Base-by-base conservation (phyloP, 1,140 invertebrate species). In the Heliconius melpomene region DNA sequence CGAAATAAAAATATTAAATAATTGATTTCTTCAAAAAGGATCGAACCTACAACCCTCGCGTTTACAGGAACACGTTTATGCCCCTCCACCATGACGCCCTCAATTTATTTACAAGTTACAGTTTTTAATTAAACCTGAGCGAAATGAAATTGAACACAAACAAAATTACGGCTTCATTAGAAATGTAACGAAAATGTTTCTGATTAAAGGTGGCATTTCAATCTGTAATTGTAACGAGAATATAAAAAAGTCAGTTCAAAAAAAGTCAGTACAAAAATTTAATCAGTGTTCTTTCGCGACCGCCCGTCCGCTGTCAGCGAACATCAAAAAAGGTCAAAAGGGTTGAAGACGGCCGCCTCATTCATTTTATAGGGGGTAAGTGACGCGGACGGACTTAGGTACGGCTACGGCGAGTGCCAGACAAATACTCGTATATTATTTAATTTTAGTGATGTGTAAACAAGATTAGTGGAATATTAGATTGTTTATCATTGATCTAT, bases 271-370 rank as follows among this genome's bases (percentile, higher is more conserved):
- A 79, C 32, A 72, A 76, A 79, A 79, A 75, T 75, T 76, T 79
- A 75, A 79, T 79, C 74, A 79, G 66, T 70, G 77, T 73, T 80
- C 75, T 80, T 80, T 77, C 74, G 13, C 23, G 74, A 80, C 74
- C 57, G 66, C 77, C 54, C 72, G 72, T 80, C 72, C 72, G 72
- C 71, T 77, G 75, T 77, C 79, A 77, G 73, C 74, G 74, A 76
- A 60, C 74, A 75, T 80, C 66, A 80, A 57, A 77, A 80, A 80
- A 80, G 75, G 74, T 74, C 70, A 74, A 57, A 74, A 80, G 73
- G 79, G 79, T 70, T 80, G 77, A 66, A 32, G 60, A 50, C 54
- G 74, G 46, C 46, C 46, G 74, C 50, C 75, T 76, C 75, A 60
- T 76, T 76, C n/a, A 71, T 78, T 73, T 72, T 78, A 74, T 11